These are phyloP conservation scores for Atta texana DNA, from an alignment of 1,140 invertebrate genomes.

Conservation along the genomic window DNA sequence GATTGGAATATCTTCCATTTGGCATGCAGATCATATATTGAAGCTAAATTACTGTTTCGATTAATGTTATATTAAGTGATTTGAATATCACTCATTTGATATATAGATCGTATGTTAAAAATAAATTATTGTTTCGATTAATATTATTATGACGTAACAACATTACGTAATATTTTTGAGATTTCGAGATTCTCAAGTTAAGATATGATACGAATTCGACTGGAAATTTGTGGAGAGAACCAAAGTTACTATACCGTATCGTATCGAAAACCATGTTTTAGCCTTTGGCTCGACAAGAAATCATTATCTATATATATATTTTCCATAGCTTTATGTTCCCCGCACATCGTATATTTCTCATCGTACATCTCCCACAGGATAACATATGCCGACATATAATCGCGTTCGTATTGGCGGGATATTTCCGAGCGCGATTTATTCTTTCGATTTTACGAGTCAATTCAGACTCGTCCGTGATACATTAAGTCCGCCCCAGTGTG, in stretches of 20 bases:
- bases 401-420: conserved; percentile 5
- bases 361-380: conserved; percentile 10
- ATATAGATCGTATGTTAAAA: not conserved
- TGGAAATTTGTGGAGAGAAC: not conserved
- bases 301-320: conserved; percentile 12
- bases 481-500: conserved; percentile 37
- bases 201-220: not conserved
- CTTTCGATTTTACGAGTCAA: conserved; percentile 60
- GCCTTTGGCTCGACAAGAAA: not conserved
- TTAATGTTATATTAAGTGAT: conserved; percentile 9
- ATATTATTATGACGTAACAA: not conserved
- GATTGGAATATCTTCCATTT: not conserved
- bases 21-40: not conserved
- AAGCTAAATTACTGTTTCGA: conserved; percentile 13
- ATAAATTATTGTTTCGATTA: conserved; percentile 5
- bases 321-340: conserved; percentile 1
- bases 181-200: not conserved
- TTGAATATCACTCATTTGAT: too few relatives aligned
- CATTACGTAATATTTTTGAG: not conserved
- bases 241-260: not conserved
- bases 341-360: conserved; percentile 9
- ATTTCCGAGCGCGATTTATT: conserved; percentile 33
- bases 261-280: conserved; percentile 8
- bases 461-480: conserved; percentile 37
- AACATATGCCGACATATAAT: conserved; percentile 26